phyloP scores from a whole-genome alignment of 2,113 vertebrate species.

The Misgurnus anguillicaudatus region DNA sequence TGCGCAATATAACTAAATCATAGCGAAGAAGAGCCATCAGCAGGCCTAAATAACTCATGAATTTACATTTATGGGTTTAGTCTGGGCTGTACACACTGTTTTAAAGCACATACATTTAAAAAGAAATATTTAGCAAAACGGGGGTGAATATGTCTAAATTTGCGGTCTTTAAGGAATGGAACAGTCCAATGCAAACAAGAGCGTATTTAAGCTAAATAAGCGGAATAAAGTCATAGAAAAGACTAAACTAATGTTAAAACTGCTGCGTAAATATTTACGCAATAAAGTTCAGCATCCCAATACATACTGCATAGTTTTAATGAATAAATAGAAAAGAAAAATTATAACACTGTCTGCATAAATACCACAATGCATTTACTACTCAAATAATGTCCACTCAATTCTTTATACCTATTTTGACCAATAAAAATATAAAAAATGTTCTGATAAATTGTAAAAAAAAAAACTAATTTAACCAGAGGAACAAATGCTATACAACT shows the following conservation, averaged over 20 bases:
- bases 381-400: neutral
- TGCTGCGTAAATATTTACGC: neutral
- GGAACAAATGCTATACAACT: conserved; percentile 29
- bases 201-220: neutral
- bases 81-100: neutral
- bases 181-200: neutral
- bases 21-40: neutral
- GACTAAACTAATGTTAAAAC: neutral
- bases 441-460: neutral
- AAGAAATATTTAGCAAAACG: neutral
- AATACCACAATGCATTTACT: neutral
- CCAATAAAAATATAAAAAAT: neutral
- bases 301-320: neutral
- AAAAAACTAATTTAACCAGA: neutral
- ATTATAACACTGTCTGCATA: neutral
- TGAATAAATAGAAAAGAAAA: neutral
- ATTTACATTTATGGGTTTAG: conserved; percentile 25
- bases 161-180: neutral
- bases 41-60: neutral
- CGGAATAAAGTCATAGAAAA: neutral
- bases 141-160: neutral
- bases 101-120: neutral
- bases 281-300: neutral
- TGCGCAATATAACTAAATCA: conserved; percentile 16
- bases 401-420: neutral